Evolutionary conservation across 1,140 invertebrate species (phyloP), one percentile per base, ranked within the genome.

Genomic region (Zaprionus ghesquierei): DNA sequence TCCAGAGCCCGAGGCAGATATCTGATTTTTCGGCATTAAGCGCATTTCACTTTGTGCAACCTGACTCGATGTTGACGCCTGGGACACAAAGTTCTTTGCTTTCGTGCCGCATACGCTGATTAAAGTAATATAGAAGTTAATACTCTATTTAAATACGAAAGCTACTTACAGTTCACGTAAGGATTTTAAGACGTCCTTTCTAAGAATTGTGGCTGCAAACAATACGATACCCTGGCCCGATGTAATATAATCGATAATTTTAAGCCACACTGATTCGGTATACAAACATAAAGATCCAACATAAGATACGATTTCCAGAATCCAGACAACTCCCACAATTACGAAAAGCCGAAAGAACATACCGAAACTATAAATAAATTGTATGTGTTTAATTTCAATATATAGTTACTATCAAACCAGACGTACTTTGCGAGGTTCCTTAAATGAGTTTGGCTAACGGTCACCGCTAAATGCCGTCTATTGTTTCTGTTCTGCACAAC

Each of bases 401-500:
- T 12, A 12, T 9, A 5, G 15, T 46, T 10, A 46, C 2, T 6
- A 3, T 41, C 18, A 1, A 20, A 12, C 18, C n/a, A 22, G 10
- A 15, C 9, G 41, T 56, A 80, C 77, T 66, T 80, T 10, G 53
- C 59, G 15, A 46, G 31, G 44, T 76, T 75, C 4, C 59, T 66
- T 2, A 63, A 41, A 22, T 38, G 38, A n/a, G 20, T 22, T 27
- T 68, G 70, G 1, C 12, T 6, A 6, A 55, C 61, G 5, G 41
- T n/a, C 18, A 38, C 25, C 3, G 33, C 53, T 13, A 77, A 20
- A n/a, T 51, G 35, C 1, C n/a, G 20, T 23, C 41, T 35, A 27
- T 50, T 84, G 12, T 9, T 31, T n/a, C 27, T 79, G 41, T 68
- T 82, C 61, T 96, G 95, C 79, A 94, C 94, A 18, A 94, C 10